Conservation (phyloP, 2,888 invertebrate genomes). For the Hyppa rectilinea region DNA sequence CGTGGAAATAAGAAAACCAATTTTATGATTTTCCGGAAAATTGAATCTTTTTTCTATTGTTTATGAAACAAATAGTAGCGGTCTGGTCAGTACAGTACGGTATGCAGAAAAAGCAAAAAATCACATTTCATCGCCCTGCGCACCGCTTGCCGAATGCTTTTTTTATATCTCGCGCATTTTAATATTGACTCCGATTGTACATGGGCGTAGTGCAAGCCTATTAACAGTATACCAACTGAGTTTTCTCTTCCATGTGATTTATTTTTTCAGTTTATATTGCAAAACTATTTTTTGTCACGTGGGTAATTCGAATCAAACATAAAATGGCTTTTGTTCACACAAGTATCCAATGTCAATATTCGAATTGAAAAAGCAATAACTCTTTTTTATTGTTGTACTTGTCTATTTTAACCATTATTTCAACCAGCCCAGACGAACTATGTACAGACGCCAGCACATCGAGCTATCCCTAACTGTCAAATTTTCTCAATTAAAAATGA, state of each 20-base stretch:
- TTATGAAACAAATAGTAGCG: conserved; percentile 33
- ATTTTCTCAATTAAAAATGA: too few relatives aligned
- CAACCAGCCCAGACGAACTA: background rate
- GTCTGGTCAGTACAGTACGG: conserved; percentile 16
- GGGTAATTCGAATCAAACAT: background rate
- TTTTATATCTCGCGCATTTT: conserved; percentile 40
- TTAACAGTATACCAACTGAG: conserved; percentile 11
- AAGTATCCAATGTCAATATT: background rate
- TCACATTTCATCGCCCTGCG: conserved; percentile 52
- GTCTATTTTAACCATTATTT: background rate
- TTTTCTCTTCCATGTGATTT: background rate
- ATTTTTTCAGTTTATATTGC: background rate
- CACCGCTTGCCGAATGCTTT: conserved; percentile 37
- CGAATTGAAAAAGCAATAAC: background rate
- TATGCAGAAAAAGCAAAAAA: conserved; percentile 48
- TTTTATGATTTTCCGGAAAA: background rate
- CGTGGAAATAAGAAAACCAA: background rate
- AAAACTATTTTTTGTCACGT: background rate
- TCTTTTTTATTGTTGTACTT: background rate
- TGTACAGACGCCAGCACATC: too few relatives aligned
- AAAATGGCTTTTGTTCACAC: background rate
- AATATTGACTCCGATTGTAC: conserved; percentile 48
- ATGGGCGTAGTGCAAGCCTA: background rate
- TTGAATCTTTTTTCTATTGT: background rate
- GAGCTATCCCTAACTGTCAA: too few relatives aligned